Evolutionary conservation across 2,797 vertebrate species (phyloP), one percentile per base, ranked within the genome.

Genomic region (Chloroceryle amazona): DNA sequence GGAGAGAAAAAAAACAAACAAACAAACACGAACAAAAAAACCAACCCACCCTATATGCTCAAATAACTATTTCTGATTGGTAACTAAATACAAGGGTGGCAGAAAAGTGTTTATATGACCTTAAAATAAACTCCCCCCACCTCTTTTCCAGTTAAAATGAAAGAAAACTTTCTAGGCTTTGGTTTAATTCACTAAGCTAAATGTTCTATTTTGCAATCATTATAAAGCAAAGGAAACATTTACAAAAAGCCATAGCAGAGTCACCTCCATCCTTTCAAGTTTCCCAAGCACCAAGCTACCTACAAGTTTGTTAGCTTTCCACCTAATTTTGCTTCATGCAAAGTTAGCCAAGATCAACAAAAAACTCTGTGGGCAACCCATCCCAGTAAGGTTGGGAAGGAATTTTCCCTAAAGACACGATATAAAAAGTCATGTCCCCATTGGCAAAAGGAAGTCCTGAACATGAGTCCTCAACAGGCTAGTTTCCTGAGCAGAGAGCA

Each of bases 391-490:
- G 16, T 17, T 17, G 26, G 21, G 67, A 67, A 13, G 9, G 39
- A 67, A 84, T 75, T 41, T 25, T 82, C 18, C 33, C 20, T 10
- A 41, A 63, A 80, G 13, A 22, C 10, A 70, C 28, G 26, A 66
- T n/a, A 37, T 8, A 20, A 8, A 16, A 28, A 63, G 4, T 22
- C 9, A 1, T 3, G 14, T 15, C 3, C 20, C 25, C 26, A 18
- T 0, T 25, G 19, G 13, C 10, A 72, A 33, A 37, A 79, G 8
- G 33, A 19, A 51, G 3, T 39, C 31, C 17, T 28, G 33, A 57
- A 31, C 26, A 21, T 5, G 8, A 70, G 26, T 11, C n/a, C 31
- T 71, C 79, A 57, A 8, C 4, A 2, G 10, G 5, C 0, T 0
- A 78, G 10, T 6, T 16, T 41, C 39, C 44, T 76, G 25, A 67